Evolutionary conservation across 2,888 invertebrate genomes (phyloP), one percentile per base, ranked within the genome.

Genomic region (Heterodera filipjevi): DNA sequence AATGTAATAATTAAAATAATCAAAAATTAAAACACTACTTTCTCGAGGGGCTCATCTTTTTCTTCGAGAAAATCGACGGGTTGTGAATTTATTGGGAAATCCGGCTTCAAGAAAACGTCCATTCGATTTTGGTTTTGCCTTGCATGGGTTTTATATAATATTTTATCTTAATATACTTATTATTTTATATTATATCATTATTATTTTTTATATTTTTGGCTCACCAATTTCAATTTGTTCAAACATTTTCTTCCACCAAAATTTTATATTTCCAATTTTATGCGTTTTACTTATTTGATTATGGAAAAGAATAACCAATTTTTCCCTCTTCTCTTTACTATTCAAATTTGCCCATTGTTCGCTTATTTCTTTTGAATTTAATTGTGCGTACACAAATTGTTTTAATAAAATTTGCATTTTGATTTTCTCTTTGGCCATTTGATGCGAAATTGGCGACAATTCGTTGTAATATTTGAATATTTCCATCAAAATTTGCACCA

Each of bases 201-300:
- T n/a, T n/a, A 10, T 39, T 39, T 39, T 39, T 39, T 39, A 6
- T 12, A 19, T n/a, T 53, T 22, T 22, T 3, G 22, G 19, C 6
- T 22, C 22, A 53, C 53, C 53, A 22, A 53, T 53, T 53, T 53
- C 53, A 53, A 53, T 53, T 53, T 53, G 53, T 22, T 53, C 22
- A 53, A 53, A 53, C 53, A 53, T 53, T 53, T 53, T 53, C 53
- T 53, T 53, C 53, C 53, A 53, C 22, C 53, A 19, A 53, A 53
- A 14, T 53, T 53, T 53, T 1, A 53, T 6, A 53, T 53, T 53
- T 53, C 22, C 22, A 53, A 53, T 10, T 39, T 39, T 3, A 53
- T 22, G n/a, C n/a, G n/a, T 53, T 53, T 6, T 19, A 6, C 53
- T 22, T 22, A 53, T 22, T 53, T 22, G 14, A 0, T 53, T 53